Base-by-base conservation (phyloP, 2,888 invertebrate genomes). In the Cinara cedri region DNA sequence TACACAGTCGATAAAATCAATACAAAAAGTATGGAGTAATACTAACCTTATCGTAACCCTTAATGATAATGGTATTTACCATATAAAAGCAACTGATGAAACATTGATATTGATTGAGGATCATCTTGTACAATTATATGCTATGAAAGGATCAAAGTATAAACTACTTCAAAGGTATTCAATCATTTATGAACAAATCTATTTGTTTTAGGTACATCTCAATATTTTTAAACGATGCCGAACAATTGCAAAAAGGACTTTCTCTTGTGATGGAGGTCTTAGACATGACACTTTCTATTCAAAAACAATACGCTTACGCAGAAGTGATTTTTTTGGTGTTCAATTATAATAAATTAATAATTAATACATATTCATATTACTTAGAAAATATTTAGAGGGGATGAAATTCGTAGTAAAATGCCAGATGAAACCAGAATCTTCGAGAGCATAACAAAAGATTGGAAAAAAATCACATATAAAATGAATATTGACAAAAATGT, bases 341-440 rank as follows among this genome's bases (percentile, higher is more conserved):
- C 8, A 26, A 46, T 13, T 14, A 1, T 65, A 21, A 19, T 21
- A 16, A 1, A 21, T 19, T 16, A 16, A 46, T 19, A n/a, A 62
- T 10, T 0, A 11, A 55, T 11, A 10, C 11, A 55, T n/a, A 21
- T 10, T 65, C 66, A 34, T 54, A 54, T 21, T 21, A 13, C 14
- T n/a, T 63, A 90, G 89, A 95, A 92, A 85, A 95, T 96, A 85
- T 95, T 96, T 86, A 87, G 88, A 82, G 94, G 94, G 0, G 95
- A 95, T 86, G 95, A 96, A 85, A 95, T 96, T 81, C 88, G 93
- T 81, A 93, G 91, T 83, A 95, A 96, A 85, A 86, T 96, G 74
- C 95, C 95, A 0, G 86, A 86, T 80, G 94, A 94, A 86, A 90
- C 93, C 0, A 87, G 89, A 8, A 16, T 14, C 3, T 78, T 24